Conservation (phyloP, 2,797 vertebrate genomes). For the Platyrinchus mystaceus region DNA sequence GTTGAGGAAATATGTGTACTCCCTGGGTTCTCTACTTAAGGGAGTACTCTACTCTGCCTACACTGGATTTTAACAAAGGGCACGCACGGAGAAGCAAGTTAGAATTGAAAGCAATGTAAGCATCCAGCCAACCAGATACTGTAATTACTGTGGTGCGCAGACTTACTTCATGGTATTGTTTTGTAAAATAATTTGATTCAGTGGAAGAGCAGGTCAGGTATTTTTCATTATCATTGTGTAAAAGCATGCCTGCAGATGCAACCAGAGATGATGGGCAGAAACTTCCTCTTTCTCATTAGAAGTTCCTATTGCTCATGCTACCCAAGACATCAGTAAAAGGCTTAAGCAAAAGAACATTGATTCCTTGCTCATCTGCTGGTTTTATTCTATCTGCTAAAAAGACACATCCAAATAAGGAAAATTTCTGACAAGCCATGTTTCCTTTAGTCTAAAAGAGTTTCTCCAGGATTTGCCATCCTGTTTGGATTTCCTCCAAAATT, state of each 20-base stretch:
- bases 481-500: neutral
- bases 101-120: neutral
- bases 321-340: neutral
- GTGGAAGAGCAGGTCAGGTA: neutral
- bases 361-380: neutral
- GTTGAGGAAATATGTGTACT: neutral
- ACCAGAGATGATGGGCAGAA: neutral
- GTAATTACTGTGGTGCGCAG: neutral
- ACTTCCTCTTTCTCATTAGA: neutral
- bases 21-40: neutral
- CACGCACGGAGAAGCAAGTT: neutral
- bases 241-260: neutral
- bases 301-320: neutral
- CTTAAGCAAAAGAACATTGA: neutral
- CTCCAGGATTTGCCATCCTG: neutral
- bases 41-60: neutral
- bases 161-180: neutral
- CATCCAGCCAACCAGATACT: neutral
- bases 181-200: neutral
- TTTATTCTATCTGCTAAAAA: neutral
- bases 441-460: neutral
- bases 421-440: neutral
- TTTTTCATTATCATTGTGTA: neutral
- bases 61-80: neutral
- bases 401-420: neutral